Evolutionary conservation across 2,113 vertebrate genomes (phyloP), one percentile per base, ranked within the genome.

Genomic region (Hepsetus odoe): DNA sequence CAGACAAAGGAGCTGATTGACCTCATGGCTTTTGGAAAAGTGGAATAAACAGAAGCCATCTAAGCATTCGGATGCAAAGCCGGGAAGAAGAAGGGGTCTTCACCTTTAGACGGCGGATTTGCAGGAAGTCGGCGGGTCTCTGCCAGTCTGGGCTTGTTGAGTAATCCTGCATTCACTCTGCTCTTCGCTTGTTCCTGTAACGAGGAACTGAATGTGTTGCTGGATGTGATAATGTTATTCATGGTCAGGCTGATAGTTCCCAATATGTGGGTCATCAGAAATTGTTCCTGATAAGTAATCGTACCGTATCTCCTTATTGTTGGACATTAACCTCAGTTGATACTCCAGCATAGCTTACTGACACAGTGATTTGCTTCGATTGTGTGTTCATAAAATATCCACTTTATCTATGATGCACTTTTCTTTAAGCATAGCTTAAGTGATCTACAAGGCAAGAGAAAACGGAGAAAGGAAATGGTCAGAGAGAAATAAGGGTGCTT

Each of bases 111-210:
- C 82, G 86, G 70, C 67, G 86, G 81, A 42, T 90, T 87, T 90
- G 84, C 85, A 87, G 85, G 90, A 92, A 91, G 86, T 84, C 89
- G 10, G 83, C 76, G 82, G 86, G 71, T 82, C 46, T 72, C 81
- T 86, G 74, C 89, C 85, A 87, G 91, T 84, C 90, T 85, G 87
- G 85, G 87, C 91, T 86, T 89, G 91, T 85, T 13, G 68, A 56
- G 77, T 76, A 89, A 90, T 88, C 89, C 90, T 88, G 84, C 79
- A 20, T 28, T 56, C 79, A 68, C 73, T 28, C 20, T 40, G 59
- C 38, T 62, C 11, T 22, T 46, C n/a, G 4, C 59, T 18, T 26
- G 38, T 18, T 69, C 26, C n/a, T 73, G 55, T n/a, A n/a, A n/a
- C n/a, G n/a, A n/a, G n/a, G n/a, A n/a, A n/a, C n/a, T n/a, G n/a